Evolutionary conservation across 2,888 invertebrate species (phyloP).

Genomic region (Latrodectus elegans): DNA sequence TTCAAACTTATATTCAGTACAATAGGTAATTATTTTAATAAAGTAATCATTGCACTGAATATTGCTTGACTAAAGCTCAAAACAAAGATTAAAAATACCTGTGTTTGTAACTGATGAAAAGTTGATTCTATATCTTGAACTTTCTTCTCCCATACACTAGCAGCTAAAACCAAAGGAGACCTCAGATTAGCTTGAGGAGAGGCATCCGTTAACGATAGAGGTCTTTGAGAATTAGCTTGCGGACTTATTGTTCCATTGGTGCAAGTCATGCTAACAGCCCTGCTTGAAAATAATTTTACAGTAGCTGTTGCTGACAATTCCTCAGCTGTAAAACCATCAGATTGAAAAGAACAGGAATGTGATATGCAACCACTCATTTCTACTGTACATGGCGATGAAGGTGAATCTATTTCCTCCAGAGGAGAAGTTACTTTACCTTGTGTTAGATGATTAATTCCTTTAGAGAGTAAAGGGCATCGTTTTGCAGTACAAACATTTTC

Average conservation of each 20-base stretch:
- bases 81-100: slow-evolving; percentile 18
- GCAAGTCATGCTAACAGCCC: slow-evolving; percentile 66
- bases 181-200: slow-evolving; percentile 59
- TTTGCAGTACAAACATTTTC: slow-evolving; percentile 25
- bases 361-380: slow-evolving; percentile 67
- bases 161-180: slow-evolving; percentile 61
- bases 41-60: no score
- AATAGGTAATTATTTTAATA: no score
- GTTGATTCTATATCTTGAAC: slow-evolving; percentile 68
- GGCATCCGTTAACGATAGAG: slow-evolving; percentile 54
- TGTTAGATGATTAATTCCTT: slow-evolving; percentile 46
- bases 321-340: slow-evolving; percentile 64
- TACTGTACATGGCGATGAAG: slow-evolving; percentile 66
- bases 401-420: slow-evolving; percentile 59
- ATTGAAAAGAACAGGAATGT: slow-evolving; percentile 66
- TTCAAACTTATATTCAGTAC: no score
- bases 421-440: slow-evolving; percentile 55
- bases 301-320: slow-evolving; percentile 66
- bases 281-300: slow-evolving; percentile 59
- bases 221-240: slow-evolving; percentile 51
- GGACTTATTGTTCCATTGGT: slow-evolving; percentile 59
- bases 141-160: slow-evolving; percentile 68
- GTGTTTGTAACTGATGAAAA: slow-evolving; percentile 64
- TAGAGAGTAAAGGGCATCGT: slow-evolving; percentile 47
- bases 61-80: no score